Base-by-base conservation (phyloP, 2,888 invertebrate genomes). In the Xanthia togata region DNA sequence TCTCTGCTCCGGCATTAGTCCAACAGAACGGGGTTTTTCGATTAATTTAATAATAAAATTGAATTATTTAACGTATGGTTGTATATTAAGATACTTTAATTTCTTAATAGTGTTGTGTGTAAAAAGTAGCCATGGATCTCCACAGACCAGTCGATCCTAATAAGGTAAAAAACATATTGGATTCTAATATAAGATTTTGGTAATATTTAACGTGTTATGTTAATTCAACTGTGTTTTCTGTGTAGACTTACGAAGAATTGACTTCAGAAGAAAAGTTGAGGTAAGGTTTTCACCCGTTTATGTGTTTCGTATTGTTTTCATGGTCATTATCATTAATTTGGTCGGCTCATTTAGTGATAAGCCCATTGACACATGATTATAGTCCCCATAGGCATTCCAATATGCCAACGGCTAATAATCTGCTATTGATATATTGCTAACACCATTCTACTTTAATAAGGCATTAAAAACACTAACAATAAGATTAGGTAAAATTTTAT, bases 261-360 rank as follows among this genome's bases (percentile, higher is more conserved):
- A 97, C 98, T n/a, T 97, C 97, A 9, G 98, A 98, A 86, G 98
- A 98, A 93, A 98, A 97, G 95, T 96, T 97, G 95, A 97, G 98
- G 98, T 98, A 94, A 93, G 92, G 79, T 78, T 55, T 70, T 47
- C 63, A 60, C 2, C 38, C 11, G 62, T 50, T 65, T 50, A 50
- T 31, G 53, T 1, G 38, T 71, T 64, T 55, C 20, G 0, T 35
- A 38, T 38, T 69, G 9, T 35, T 47, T 71, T 75, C 41, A 73
- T 50, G 70, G 62, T 65, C 72, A 68, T 57, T 57, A 64, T 8
- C 68, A 38, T 68, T n/a, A n/a, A n/a, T n/a, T 72, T 72, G 47
- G 50, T 47, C 14, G 64, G 62, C 26, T 64, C n/a, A 59, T 64
- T 71, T 70, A 70, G 53, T 83, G 87, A 85, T 85, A 85, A 85